Percentiles rank a stretch among this genome's conserved stretches.
phyloP scores from a whole-genome alignment of 1,140 invertebrate genomes.

The Kradibia gibbosae region DNA sequence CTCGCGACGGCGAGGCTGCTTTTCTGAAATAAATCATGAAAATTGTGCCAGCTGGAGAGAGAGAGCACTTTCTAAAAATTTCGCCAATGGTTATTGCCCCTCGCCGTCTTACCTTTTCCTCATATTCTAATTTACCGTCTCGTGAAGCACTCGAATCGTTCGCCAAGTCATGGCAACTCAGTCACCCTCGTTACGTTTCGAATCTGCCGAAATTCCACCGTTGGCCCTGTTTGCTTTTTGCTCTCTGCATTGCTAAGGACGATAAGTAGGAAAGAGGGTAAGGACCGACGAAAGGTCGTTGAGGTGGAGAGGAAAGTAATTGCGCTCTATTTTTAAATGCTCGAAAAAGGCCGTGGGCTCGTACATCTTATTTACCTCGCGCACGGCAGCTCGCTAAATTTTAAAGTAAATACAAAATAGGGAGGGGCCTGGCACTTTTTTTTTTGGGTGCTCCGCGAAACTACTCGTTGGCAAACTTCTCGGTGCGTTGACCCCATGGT shows the following conservation, averaged over 20 bases:
- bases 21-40: conserved; percentile 49
- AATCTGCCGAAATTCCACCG: conserved; percentile 26
- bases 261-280: too few species aligned
- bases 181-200: neutral
- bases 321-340: too few species aligned
- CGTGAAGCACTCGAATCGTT: neutral
- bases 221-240: neutral
- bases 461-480: neutral
- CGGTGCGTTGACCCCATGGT: neutral
- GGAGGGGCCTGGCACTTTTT: neutral
- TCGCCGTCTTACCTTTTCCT: neutral
- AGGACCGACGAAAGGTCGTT: too few species aligned
- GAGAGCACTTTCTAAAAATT: conserved; percentile 48
- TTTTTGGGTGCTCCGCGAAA: neutral
- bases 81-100: conserved; percentile 25
- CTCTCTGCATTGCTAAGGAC: too few species aligned
- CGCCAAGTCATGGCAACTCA: neutral
- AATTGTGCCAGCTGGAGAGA: conserved; percentile 31
- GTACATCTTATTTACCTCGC: neutral
- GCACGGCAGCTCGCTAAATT: neutral
- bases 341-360: neutral
- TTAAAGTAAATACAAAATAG: neutral
- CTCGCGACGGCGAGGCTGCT: neutral
- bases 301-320: too few species aligned
- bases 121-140: conserved; percentile 22